phyloP scores from a whole-genome alignment of 2,797 vertebrate genomes.

The Nyctalus aviator region DNA sequence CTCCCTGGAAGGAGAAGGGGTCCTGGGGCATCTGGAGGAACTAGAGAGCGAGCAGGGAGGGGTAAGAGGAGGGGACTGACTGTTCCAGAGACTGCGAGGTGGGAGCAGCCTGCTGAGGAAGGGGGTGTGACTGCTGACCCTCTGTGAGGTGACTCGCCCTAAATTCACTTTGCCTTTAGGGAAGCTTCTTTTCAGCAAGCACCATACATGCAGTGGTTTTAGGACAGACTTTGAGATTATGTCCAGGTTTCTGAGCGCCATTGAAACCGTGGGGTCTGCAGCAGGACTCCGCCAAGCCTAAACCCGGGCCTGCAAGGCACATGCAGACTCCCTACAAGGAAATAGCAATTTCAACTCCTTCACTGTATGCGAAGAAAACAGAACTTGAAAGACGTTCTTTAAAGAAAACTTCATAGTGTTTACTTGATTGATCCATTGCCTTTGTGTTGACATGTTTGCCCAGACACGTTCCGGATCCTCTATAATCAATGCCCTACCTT shows the following conservation, averaged over 20 bases:
- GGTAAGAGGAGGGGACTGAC: too few relatives aligned
- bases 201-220: not conserved
- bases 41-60: not conserved
- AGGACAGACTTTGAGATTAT: not conserved
- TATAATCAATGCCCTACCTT: accelerated
- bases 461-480: not conserved
- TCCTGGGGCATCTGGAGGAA: not conserved
- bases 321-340: not conserved
- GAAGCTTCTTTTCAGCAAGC: not conserved
- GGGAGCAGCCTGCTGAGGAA: accelerated
- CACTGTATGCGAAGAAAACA: not conserved
- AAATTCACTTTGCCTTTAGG: not conserved
- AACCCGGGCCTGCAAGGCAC: not conserved
- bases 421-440: not conserved
- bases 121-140: too few relatives aligned
- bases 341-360: not conserved
- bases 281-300: not conserved
- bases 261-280: accelerated
- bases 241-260: not conserved
- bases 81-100: not conserved
- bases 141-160: not conserved
- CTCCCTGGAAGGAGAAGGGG: not conserved
- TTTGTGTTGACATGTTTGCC: not conserved
- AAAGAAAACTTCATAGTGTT: not conserved
- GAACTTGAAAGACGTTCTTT: not conserved